These are phyloP conservation scores for Leistus spinibarbis DNA, from an alignment of 2,888 invertebrate genomes.

Conservation along the genomic window DNA sequence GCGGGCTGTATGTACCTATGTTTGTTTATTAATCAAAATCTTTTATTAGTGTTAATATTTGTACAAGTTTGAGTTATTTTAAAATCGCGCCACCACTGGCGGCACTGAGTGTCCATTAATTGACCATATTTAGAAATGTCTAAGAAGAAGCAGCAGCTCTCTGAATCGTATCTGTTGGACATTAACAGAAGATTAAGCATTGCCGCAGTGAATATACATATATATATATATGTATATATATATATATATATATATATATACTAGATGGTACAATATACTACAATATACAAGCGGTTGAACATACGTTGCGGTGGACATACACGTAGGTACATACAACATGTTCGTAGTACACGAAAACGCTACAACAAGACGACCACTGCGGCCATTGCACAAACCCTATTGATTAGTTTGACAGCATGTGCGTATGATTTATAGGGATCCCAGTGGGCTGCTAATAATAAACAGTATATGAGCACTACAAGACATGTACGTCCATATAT, in stretches of 20 bases:
- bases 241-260: no score
- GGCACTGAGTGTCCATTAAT: no score
- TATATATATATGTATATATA: no score
- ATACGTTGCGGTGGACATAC: background rate
- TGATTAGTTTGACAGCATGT: constrained; percentile 36
- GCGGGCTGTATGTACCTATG: no score
- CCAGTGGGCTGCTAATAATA: constrained; percentile 27
- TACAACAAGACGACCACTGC: background rate
- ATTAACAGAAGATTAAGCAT: background rate
- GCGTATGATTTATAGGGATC: constrained; percentile 30
- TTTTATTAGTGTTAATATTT: no score
- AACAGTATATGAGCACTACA: background rate
- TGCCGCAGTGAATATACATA: no score
- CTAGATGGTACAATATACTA: no score
- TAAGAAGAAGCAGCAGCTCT: background rate
- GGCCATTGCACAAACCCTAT: constrained; percentile 34
- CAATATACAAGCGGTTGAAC: background rate
- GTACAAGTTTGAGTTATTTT: background rate
- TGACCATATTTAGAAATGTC: background rate
- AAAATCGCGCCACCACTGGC: background rate
- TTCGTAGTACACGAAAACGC: background rate
- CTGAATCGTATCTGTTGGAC: background rate
- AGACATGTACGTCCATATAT: background rate
- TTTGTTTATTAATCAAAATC: no score
- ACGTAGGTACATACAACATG: background rate